These are phyloP conservation scores for Apantesis nais DNA, from an alignment of 2,888 invertebrate species.

Conservation along the genomic window DNA sequence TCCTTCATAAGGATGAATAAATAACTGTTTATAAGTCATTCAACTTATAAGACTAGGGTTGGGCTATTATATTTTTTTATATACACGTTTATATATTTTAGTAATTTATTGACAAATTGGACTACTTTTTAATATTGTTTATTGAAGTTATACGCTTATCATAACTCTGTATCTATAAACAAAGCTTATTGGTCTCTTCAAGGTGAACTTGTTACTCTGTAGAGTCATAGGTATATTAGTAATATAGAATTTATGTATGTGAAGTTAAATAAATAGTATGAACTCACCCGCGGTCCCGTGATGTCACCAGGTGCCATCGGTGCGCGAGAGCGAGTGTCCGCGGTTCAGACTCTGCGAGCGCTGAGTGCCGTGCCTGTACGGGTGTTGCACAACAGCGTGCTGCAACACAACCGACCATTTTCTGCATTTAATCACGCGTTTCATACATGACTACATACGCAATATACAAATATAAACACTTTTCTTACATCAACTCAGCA, in stretches of 20 bases:
- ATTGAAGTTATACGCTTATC: neutral
- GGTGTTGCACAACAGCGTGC: constrained; percentile 87
- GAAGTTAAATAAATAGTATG: neutral
- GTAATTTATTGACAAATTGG: neutral
- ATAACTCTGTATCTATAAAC: neutral
- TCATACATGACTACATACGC: constrained; percentile 7
- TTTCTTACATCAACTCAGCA: constrained; percentile 9
- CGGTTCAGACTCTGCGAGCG: constrained; percentile 92
- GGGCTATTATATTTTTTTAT: no score
- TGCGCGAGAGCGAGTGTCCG: constrained; percentile 88
- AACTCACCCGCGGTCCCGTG: constrained; percentile 89
- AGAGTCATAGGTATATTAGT: neutral
- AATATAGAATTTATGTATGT: neutral
- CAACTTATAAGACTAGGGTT: neutral
- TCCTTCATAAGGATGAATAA: neutral
- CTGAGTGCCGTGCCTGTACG: constrained; percentile 87
- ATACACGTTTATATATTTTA: neutral
- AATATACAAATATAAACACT: constrained; percentile 1
- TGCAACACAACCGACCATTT: constrained; percentile 67
- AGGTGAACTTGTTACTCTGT: neutral
- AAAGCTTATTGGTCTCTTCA: neutral
- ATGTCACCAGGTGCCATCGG: constrained; percentile 93
- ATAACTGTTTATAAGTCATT: neutral
- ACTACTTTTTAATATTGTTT: neutral
- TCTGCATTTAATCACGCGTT: constrained; percentile 30